Conservation (phyloP, 2,113 vertebrate species). For the Tylochromis polylepis region DNA sequence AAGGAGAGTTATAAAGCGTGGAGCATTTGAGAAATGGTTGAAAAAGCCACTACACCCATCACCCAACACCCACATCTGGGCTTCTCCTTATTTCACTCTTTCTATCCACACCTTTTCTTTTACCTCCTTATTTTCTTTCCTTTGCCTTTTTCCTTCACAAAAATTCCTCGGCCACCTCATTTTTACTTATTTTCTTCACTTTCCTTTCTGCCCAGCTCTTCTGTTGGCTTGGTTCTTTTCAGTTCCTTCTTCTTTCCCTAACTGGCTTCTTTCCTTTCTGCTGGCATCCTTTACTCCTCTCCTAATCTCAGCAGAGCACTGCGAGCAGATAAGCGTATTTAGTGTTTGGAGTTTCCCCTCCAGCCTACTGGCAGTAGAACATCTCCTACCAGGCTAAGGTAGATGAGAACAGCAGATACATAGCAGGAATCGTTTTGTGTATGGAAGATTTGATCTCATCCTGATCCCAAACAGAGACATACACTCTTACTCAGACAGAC, state of each 20-base stretch:
- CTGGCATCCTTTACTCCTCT: constrained; percentile 28
- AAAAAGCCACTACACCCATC: not conserved
- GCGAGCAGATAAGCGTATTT: constrained; percentile 68
- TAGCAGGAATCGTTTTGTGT: constrained; percentile 48
- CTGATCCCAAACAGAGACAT: constrained; percentile 39
- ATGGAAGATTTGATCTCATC: constrained; percentile 51
- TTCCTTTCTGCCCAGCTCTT: not conserved
- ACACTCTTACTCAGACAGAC: not conserved
- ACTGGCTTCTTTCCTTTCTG: not conserved
- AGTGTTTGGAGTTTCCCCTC: constrained; percentile 61
- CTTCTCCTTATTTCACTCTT: not conserved
- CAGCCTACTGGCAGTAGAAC: constrained; percentile 53
- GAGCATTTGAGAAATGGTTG: not conserved
- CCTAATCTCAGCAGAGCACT: constrained; percentile 61
- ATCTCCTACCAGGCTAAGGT: constrained; percentile 60
- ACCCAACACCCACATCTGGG: not conserved
- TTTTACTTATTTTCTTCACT: not conserved
- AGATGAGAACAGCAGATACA: constrained; percentile 68
- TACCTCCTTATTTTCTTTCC: not conserved
- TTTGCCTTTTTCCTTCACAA: not conserved
- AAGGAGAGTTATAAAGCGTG: not conserved
- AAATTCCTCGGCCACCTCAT: not conserved
- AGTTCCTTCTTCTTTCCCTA: not conserved
- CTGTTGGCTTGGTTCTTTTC: not conserved
- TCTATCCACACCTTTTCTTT: not conserved